Conservation (phyloP, 2,888 invertebrate species). For the Danaus chrysippus region DNA sequence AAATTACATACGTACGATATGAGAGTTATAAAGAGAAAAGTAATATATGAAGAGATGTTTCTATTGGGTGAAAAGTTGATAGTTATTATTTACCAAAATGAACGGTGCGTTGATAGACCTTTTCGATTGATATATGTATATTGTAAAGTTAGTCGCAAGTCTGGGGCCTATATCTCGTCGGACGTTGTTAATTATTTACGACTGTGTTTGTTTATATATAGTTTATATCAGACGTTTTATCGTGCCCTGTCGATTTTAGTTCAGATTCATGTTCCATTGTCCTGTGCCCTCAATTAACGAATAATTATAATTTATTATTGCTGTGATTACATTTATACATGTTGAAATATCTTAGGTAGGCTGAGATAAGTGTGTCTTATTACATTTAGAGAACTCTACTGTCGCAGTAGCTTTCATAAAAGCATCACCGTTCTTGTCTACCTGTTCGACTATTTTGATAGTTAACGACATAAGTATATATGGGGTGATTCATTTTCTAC, state of each 20-base stretch:
- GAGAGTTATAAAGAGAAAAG: slow-evolving; percentile 69
- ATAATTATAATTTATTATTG: slow-evolving; percentile 71
- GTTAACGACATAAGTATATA: slow-evolving; percentile 33
- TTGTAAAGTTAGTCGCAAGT: slow-evolving; percentile 42
- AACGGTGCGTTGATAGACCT: slow-evolving; percentile 58
- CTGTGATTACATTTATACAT: slow-evolving; percentile 76
- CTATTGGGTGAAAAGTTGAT: slow-evolving; percentile 71
- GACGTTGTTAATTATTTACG: slow-evolving; percentile 40
- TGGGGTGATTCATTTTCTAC: slow-evolving; percentile 40
- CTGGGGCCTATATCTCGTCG: slow-evolving; percentile 34
- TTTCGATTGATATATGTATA: slow-evolving; percentile 50
- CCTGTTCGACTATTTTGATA: slow-evolving; percentile 40
- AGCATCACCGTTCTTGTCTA: slow-evolving; percentile 39
- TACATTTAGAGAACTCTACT: slow-evolving; percentile 49
- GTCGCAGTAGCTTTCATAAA: slow-evolving; percentile 49
- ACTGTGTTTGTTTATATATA: slow-evolving; percentile 60
- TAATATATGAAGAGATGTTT: slow-evolving; percentile 75
- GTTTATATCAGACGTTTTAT: slow-evolving; percentile 67
- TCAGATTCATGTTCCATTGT: slow-evolving; percentile 63
- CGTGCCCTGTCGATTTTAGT: slow-evolving; percentile 63
- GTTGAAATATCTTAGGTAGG: slow-evolving; percentile 62
- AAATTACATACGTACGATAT: slow-evolving; percentile 66
- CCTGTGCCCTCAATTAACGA: slow-evolving; percentile 58
- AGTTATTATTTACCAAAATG: slow-evolving; percentile 74
- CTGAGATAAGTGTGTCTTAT: slow-evolving; percentile 59